Base-by-base conservation (phyloP, 2,888 invertebrate genomes). In the Drepana falcataria region DNA sequence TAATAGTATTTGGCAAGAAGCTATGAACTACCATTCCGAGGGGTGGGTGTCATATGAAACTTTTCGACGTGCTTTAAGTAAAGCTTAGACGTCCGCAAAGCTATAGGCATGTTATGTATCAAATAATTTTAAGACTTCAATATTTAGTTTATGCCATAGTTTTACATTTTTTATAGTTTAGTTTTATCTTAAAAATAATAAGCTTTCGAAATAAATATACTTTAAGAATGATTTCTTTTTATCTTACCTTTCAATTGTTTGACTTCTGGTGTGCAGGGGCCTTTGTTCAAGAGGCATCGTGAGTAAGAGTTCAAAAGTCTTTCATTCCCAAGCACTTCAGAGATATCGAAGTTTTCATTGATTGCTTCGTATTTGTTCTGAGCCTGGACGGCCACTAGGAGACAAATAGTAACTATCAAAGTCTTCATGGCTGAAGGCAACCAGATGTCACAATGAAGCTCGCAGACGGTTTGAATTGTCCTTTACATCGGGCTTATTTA, bases 191-290 rank as follows among this genome's bases (percentile, higher is more conserved):
- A 5, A 41, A 7, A 41, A 7, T 41, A 41, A 44, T 44, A 9
- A 2, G 9, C 7, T 44, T 44, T 44, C 3, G 34, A 35, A 52
- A 51, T 57, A 55, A 48, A 56, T 37, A 33, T 34, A n/a, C 48
- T 48, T 48, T 47, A 55, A 51, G 35, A 35, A 21, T 21, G 0
- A 21, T 44, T 48, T 47, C 35, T 4, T 49, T 44, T 48, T 35
- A 48, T 7, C 87, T 91, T 86, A 95, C 95, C 92, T 89, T 94
- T 95, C 1, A 95, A 82, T 85, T 93, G 92, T 66, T 93, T 92
- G 48, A 93, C 93, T 81, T 95, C 95, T 5, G 95, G 92, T 0
- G 94, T 95, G 74, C 96, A 96, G 2, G 92, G 93, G 49, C 93
- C 94, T 58, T 90, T 85, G 33, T 92, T 92, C 62, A 95, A 79